Conservation (phyloP, 2,113 vertebrate species). For the Upupa epops region DNA sequence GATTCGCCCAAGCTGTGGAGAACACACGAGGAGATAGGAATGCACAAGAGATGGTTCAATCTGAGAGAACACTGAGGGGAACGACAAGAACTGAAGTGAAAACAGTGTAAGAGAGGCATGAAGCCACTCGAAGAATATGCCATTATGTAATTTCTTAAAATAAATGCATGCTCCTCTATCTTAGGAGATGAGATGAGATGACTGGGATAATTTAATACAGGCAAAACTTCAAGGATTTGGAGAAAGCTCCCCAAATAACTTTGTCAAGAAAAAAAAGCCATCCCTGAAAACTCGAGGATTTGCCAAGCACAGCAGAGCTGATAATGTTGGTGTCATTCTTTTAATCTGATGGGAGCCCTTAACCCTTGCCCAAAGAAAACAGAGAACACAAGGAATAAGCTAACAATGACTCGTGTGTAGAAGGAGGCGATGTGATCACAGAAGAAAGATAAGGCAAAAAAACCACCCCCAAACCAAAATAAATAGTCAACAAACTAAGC, state of each 20-base stretch:
- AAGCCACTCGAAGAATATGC: neutral
- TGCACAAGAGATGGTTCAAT: neutral
- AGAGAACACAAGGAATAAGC: neutral
- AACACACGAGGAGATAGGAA: neutral
- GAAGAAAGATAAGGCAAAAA: neutral
- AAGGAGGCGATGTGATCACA: neutral
- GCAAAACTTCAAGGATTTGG: slow-evolving; percentile 5
- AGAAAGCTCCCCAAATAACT: slow-evolving; percentile 32
- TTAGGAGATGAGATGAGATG: slow-evolving; percentile 14
- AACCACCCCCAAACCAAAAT: neutral
- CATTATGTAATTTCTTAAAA: slow-evolving; percentile 41
- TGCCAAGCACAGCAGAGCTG: slow-evolving; percentile 24
- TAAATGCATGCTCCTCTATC: neutral
- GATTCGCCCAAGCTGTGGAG: neutral
- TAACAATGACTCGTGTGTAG: neutral
- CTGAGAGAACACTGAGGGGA: neutral
- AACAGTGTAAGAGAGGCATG: neutral
- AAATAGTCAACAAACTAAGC: neutral
- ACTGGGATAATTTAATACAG: slow-evolving; percentile 34
- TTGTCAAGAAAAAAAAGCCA: slow-evolving; percentile 6
- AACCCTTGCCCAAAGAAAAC: slow-evolving; percentile 24
- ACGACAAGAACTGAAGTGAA: neutral
- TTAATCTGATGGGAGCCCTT: neutral
- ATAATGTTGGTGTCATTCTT: slow-evolving; percentile 2
- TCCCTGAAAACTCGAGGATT: neutral